These are phyloP conservation scores for Meloidogyne chitwoodi DNA, from an alignment of 1,140 invertebrate species.

Conservation along the genomic window DNA sequence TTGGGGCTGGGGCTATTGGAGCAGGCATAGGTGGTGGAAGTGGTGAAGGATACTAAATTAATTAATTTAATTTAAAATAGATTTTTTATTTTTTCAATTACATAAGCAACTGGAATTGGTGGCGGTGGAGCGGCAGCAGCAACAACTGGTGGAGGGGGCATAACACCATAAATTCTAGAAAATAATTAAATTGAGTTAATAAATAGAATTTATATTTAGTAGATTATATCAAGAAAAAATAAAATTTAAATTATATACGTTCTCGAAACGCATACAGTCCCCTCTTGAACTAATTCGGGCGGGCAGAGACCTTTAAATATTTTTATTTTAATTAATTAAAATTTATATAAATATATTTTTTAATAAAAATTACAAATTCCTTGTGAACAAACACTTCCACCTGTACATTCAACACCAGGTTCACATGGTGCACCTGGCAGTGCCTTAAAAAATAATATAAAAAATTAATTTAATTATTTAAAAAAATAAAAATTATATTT, in stretches of 20 bases:
- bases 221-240: no score
- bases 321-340: neutral
- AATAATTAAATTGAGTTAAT: neutral
- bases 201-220: neutral
- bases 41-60: neutral
- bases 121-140: neutral
- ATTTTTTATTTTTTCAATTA: neutral
- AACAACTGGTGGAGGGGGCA: neutral
- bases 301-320: slow-evolving; percentile 36
- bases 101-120: slow-evolving; percentile 1
- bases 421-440: slow-evolving; percentile 54
- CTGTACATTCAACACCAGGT: slow-evolving; percentile 55
- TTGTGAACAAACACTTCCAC: slow-evolving; percentile 49
- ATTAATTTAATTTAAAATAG: neutral
- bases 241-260: slow-evolving; percentile 44
- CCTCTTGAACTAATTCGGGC: slow-evolving; percentile 51
- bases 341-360: no score
- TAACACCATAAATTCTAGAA: neutral
- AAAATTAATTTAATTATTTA: no score
- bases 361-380: slow-evolving; percentile 43
- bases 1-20: neutral
- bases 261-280: slow-evolving; percentile 48
- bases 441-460: slow-evolving; percentile 25
- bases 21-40: slow-evolving; percentile 3
- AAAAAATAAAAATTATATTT: no score